Percentiles rank a stretch among this genome's conserved stretches.
Conservation (phyloP, 2,113 vertebrate species). For the Istiophorus platypterus region DNA sequence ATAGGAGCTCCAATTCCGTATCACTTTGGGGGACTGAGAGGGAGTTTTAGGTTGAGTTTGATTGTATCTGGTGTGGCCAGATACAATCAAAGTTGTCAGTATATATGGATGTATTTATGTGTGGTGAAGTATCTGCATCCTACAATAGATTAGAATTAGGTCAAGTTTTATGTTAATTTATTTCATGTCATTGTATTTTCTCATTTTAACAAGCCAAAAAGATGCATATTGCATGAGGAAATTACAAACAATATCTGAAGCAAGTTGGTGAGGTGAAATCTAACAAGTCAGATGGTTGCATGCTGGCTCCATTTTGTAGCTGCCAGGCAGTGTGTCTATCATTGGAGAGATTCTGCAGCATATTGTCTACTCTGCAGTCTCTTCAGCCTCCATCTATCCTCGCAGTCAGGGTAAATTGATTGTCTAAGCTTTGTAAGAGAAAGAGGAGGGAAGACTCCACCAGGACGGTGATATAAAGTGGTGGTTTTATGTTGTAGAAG, state of each 20-base stretch:
- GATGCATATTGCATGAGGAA: constrained; percentile 15
- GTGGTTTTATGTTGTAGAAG: constrained; percentile 58
- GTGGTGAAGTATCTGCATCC: neutral
- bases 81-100: neutral
- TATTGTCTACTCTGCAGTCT: constrained; percentile 76
- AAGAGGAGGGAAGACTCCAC: constrained; percentile 37
- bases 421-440: constrained; percentile 71
- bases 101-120: neutral
- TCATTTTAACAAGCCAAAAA: constrained; percentile 5
- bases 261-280: constrained; percentile 44
- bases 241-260: constrained; percentile 36
- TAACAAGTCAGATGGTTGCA: constrained; percentile 63
- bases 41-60: constrained; percentile 21
- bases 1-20: constrained; percentile 68
- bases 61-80: neutral
- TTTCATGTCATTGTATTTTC: neutral
- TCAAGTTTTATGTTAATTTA: neutral
- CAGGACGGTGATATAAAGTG: constrained; percentile 54
- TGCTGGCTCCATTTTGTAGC: constrained; percentile 78
- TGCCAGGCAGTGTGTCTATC: constrained; percentile 71
- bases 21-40: constrained; percentile 36
- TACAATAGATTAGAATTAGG: neutral
- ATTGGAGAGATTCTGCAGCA: constrained; percentile 72
- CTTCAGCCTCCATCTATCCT: constrained; percentile 68
- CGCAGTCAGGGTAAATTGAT: constrained; percentile 78